phyloP scores from a whole-genome alignment of 1,140 invertebrate genomes.

The Musca domestica region DNA sequence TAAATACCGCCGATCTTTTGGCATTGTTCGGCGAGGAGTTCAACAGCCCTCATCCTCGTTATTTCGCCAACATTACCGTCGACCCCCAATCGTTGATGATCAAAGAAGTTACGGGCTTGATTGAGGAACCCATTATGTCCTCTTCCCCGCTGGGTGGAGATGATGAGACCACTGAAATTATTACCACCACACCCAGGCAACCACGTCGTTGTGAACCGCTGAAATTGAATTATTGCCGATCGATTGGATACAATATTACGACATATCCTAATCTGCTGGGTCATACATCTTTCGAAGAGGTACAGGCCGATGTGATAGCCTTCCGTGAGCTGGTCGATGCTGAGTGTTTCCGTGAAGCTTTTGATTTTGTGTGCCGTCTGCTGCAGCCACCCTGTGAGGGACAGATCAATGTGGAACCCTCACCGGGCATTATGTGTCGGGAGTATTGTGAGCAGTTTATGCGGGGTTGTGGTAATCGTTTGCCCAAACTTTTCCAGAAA shows the following conservation, averaged over 20 bases:
- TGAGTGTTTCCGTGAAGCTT: constrained; percentile 79
- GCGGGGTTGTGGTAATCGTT: constrained; percentile 72
- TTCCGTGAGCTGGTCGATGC: constrained; percentile 84
- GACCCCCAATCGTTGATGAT: constrained; percentile 67
- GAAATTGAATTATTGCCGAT: constrained; percentile 69
- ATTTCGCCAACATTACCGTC: constrained; percentile 64
- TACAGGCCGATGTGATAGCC: constrained; percentile 74
- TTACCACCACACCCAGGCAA: constrained; percentile 49
- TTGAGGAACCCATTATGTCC: constrained; percentile 50
- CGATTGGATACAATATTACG: constrained; percentile 74
- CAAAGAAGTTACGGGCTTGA: constrained; percentile 57
- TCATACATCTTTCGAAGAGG: constrained; percentile 64
- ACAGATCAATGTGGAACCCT: constrained; percentile 41
- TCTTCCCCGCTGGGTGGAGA: constrained; percentile 46
- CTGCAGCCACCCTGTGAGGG: constrained; percentile 74
- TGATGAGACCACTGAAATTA: constrained; percentile 42
- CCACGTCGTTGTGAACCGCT: constrained; percentile 67
- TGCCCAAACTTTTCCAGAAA: constrained; percentile 68
- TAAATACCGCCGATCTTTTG: constrained; percentile 47
- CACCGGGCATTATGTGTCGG: constrained; percentile 64
- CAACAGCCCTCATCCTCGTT: constrained; percentile 54
- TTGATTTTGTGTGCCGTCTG: constrained; percentile 82
- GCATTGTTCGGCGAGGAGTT: constrained; percentile 50
- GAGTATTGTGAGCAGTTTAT: constrained; percentile 84
- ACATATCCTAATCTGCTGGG: constrained; percentile 80